Conservation (phyloP, 2,113 vertebrate genomes). For the Cavia aperea region DNA sequence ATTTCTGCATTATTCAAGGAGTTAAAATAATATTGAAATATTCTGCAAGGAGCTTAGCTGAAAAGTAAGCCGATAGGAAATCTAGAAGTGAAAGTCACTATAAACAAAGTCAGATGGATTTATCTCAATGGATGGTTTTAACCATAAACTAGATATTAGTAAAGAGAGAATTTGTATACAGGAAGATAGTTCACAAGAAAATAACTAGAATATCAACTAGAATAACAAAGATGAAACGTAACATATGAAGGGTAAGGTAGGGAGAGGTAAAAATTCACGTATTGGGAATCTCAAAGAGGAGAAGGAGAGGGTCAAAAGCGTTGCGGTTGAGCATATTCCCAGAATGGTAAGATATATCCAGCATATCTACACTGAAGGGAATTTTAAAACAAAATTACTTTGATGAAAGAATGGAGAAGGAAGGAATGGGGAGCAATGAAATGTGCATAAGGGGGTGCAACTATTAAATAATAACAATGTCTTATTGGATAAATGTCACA, state of each 20-base stretch:
- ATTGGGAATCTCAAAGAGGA: neutral
- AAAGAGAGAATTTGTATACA: constrained; percentile 14
- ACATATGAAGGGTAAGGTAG: neutral
- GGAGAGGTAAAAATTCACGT: neutral
- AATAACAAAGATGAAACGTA: neutral
- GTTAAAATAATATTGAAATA: constrained; percentile 3
- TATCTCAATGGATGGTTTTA: neutral
- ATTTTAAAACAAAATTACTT: constrained; percentile 5
- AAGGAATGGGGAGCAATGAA: constrained; percentile 3
- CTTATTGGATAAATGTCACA: neutral
- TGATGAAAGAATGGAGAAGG: neutral
- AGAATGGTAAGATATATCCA: neutral
- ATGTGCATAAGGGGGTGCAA: neutral
- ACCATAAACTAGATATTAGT: neutral
- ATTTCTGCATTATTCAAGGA: neutral
- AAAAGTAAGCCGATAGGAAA: constrained; percentile 17
- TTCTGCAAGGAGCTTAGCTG: neutral
- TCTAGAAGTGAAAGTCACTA: constrained; percentile 10
- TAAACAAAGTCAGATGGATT: neutral
- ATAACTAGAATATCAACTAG: neutral
- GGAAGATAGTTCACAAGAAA: constrained; percentile 6
- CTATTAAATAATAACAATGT: neutral
- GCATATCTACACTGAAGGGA: neutral
- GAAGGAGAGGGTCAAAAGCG: neutral
- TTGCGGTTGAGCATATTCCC: neutral